Evolutionary conservation across 2,888 invertebrate genomes (phyloP).

Genomic region (Helicoverpa assulta): DNA sequence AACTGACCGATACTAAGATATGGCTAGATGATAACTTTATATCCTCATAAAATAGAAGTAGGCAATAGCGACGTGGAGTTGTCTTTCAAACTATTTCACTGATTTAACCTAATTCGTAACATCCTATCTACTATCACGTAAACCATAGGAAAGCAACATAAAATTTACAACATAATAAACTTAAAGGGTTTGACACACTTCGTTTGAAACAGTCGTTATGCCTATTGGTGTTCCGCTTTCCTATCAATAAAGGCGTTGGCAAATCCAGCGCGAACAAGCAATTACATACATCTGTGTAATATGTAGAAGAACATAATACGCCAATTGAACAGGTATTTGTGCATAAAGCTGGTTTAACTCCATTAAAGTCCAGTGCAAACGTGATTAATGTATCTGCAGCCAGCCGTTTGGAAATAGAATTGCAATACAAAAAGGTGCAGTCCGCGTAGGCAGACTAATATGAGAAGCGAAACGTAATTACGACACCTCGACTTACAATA

Average conservation of each 20-base stretch:
- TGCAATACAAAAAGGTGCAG: conserved; percentile 52
- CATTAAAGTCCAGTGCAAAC: conserved; percentile 55
- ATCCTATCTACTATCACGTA: not conserved
- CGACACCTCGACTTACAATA: not conserved
- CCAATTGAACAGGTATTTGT: conserved; percentile 57
- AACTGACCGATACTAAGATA: conserved; percentile 12
- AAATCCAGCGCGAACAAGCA: conserved; percentile 17
- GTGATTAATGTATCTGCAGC: conserved; percentile 60
- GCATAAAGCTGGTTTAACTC: conserved; percentile 53
- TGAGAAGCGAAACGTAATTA: conserved; percentile 32
- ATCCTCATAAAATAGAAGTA: not conserved
- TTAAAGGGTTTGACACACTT: conserved; percentile 24
- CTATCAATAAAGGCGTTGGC: conserved; percentile 34
- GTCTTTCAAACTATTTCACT: not conserved
- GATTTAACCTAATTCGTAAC: not conserved
- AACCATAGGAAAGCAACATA: not conserved
- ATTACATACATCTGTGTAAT: conserved; percentile 25
- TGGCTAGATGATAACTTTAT: conserved; percentile 1
- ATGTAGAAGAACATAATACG: conserved; percentile 34
- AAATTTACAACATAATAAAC: conserved; percentile 38
- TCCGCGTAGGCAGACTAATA: conserved; percentile 29
- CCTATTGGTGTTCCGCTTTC: conserved; percentile 14
- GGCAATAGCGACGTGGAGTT: not conserved
- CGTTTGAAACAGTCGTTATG: conserved; percentile 20
- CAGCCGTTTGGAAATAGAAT: conserved; percentile 58